Evolutionary conservation across 1,140 invertebrate genomes (phyloP), one percentile per base, ranked within the genome.

Genomic region (Plectrocnemia conspersa): DNA sequence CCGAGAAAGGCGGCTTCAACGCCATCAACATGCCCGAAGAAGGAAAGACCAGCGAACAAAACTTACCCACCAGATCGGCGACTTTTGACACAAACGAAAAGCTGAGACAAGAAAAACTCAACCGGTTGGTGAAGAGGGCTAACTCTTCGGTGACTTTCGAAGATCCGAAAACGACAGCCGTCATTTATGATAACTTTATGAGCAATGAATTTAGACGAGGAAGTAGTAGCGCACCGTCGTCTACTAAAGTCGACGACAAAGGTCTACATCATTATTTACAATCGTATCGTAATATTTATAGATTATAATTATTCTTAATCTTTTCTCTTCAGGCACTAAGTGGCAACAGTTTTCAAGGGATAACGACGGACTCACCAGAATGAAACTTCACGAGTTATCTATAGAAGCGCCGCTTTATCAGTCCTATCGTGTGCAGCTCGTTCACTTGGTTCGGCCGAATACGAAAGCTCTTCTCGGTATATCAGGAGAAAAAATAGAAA

Each of bases 401-500:
- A 83, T 90, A 63, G 87, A 89, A 68, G 89, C 89, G 5, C 88
- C 87, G 1, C 75, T 89, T 50, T 93, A 93, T 71, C 86, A 91
- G 65, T 83, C 86, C 1, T 95, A 87, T 68, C 82, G 81, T 64
- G 87, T 93, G 2, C 79, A 80, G 58, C 79, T 93, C 58, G 76
- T 91, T 19, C 85, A 86, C 64, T 89, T 86, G 78, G 77, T 93
- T 29, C 72, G 86, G 62, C 77, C 86, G 7, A 93, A 88, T 66
- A 84, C 83, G 21, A 85, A 91, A 61, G 86, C 94, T 3, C 86
- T 89, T 63, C 73, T 95, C 32, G 89, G 89, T 46, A 85, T 96
- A 52, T 93, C 90, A 23, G 84, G 89, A 13, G 91, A 95, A 63
- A 90, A 90, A 67, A 85, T 96, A 49, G 92, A 96, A 75, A 90